Percentiles rank a stretch among this genome's conserved stretches.
Evolutionary conservation across 2,797 vertebrate species (phyloP).

Genomic region (Aratinga solstitialis): DNA sequence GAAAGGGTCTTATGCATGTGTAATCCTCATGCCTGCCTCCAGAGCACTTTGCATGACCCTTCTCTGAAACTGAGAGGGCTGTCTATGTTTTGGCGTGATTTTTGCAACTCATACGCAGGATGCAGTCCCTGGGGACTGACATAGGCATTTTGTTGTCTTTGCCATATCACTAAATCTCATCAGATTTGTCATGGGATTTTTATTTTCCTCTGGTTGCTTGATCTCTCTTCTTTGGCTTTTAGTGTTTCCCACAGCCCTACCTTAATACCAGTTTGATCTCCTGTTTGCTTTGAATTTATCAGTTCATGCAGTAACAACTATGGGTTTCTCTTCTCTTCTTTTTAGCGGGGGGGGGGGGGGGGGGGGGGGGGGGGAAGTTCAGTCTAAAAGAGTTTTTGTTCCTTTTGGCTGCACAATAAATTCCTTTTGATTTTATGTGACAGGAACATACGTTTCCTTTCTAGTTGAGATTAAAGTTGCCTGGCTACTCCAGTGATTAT

Average conservation of each 20-base stretch:
- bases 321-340: background rate
- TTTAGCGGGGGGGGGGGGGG: background rate
- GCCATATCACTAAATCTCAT: background rate
- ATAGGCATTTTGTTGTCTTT: background rate
- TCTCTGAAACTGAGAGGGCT: background rate
- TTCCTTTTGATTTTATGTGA: constrained; percentile 35
- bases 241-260: background rate
- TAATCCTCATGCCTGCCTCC: background rate
- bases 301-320: background rate
- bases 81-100: background rate
- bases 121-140: background rate
- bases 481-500: background rate
- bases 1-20: accelerated
- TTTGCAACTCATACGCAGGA: background rate
- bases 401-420: constrained; percentile 29
- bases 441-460: background rate
- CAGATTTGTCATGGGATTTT: constrained; percentile 5
- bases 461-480: constrained; percentile 15
- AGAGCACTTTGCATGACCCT: background rate
- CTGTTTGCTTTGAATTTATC: constrained; percentile 27
- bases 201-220: background rate
- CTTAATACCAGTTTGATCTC: constrained; percentile 12
- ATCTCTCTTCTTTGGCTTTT: background rate
- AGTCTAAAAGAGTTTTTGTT: background rate
- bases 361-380: background rate